A percentile compares a stretch with the other conserved stretches of the same genome.
phyloP scores from a whole-genome alignment of 2,797 vertebrate genomes.

The Cyclopterus lumpus region DNA sequence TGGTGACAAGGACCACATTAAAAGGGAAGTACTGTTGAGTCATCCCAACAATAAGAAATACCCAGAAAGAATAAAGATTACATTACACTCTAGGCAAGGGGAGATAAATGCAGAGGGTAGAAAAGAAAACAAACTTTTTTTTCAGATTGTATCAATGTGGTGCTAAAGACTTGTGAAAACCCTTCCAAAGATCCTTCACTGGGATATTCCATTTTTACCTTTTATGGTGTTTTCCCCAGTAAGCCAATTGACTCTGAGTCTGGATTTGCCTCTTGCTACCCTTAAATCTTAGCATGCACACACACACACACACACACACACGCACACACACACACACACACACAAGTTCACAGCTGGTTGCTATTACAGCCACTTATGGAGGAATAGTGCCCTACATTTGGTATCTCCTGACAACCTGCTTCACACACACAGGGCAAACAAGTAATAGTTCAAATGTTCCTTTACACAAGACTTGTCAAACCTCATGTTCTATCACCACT shows the following conservation, averaged over 20 bases:
- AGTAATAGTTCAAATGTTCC: slow-evolving; percentile 33
- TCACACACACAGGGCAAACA: slow-evolving; percentile 28
- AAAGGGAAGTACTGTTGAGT: slow-evolving; percentile 30
- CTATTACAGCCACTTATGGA: slow-evolving; percentile 78
- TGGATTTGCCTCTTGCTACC: slow-evolving; percentile 61
- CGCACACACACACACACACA: slow-evolving; percentile 17
- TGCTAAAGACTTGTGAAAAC: slow-evolving; percentile 47
- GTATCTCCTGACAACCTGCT: slow-evolving; percentile 67
- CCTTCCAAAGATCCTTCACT: slow-evolving; percentile 17
- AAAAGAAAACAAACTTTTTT: slow-evolving; percentile 29
- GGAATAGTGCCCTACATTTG: slow-evolving; percentile 68
- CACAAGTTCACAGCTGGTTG: slow-evolving; percentile 80
- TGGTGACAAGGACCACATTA: slow-evolving; percentile 47
- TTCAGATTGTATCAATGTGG: slow-evolving; percentile 60
- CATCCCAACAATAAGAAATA: slow-evolving; percentile 32
- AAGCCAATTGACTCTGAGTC: slow-evolving; percentile 51
- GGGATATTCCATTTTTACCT: slow-evolving; percentile 65
- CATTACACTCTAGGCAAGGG: slow-evolving; percentile 16
- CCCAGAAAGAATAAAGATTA: slow-evolving; percentile 53
- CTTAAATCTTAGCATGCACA: slow-evolving; percentile 66
- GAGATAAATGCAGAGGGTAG: slow-evolving; percentile 40
- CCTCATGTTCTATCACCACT: not conserved
- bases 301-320: slow-evolving; percentile 17
- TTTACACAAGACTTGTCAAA: slow-evolving; percentile 1
- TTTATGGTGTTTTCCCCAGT: slow-evolving; percentile 69